Evolutionary conservation across 2,113 vertebrate genomes (phyloP), one percentile per base, ranked within the genome.

Genomic region (Thymallus thymallus): DNA sequence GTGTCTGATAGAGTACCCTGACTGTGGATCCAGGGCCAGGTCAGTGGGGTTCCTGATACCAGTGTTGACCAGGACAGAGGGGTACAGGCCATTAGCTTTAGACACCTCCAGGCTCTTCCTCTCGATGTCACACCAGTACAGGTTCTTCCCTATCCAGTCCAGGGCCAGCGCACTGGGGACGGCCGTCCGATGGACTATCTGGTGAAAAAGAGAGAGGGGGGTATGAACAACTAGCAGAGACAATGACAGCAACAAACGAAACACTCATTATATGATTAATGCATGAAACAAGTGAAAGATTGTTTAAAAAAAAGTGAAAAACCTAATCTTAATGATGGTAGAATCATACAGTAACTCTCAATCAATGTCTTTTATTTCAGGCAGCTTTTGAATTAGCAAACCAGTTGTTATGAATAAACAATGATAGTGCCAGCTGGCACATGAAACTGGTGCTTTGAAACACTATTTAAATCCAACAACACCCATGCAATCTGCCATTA

Each of bases 91-190:
- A 16, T 92, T 98, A 71, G 97, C 94, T 90, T 98, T 98, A 26
- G 98, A 98, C 22, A 99, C 97, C 89, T 99, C 97, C 81, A 99
- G 93, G n/a, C 95, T 95, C 88, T 96, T 95, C 88, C 94, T 98
- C 80, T 98, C 96, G 3, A 93, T 92, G 56, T 98, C 98, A 86
- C 96, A 97, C 98, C 97, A 99, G 79, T 99, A 99, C 55, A 99
- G 94, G 81, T 99, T 99, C 87, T 98, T 99, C 68, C 98, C 98
- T 79, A 99, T 96, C 98, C 98, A 99, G 48, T 99, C 97, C 0
- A 99, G 96, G 74, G 98, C 97, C 84, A 99, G 84, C 7, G 96
- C 94, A 75, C 96, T 98, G 72, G 98, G 98, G 67, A 98, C 94
- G 20, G 96, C 95, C 78, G 96, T 95, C 80, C 93, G 96, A 86